Evolutionary conservation across 1,140 invertebrate genomes (phyloP).

Genomic region (Drosophila parvula): DNA sequence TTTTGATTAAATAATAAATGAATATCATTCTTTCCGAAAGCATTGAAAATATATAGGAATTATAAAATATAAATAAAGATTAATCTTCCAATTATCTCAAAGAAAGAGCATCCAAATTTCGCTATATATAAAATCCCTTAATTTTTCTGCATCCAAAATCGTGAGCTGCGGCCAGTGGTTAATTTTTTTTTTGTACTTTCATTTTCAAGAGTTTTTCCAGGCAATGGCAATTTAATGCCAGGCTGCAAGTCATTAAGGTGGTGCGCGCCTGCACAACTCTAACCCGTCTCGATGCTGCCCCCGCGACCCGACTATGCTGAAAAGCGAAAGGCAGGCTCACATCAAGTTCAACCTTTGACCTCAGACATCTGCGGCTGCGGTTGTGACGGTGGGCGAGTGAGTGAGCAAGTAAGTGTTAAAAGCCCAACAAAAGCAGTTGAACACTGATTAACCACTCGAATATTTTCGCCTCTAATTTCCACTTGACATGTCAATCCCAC

Average conservation of each 20-base stretch:
- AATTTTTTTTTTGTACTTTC: conserved; percentile 43
- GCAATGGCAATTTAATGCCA: conserved; percentile 44
- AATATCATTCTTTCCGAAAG: too few relatives aligned
- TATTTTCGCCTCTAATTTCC: conserved; percentile 47
- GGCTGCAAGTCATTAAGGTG: conserved; percentile 53
- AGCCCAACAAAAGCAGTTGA: conserved; percentile 18
- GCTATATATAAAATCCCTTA: neutral
- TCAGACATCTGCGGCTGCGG: conserved; percentile 6
- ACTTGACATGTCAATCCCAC: conserved; percentile 55
- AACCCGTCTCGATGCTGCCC: conserved; percentile 26
- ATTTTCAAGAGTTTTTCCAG: conserved; percentile 52
- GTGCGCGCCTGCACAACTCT: conserved; percentile 45
- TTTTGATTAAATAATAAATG: too few relatives aligned
- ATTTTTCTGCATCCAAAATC: conserved; percentile 43
- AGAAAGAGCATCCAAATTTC: conserved; percentile 31
- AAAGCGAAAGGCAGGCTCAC: conserved; percentile 59
- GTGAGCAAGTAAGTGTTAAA: conserved; percentile 24
- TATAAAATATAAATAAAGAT: neutral
- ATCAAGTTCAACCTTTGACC: conserved; percentile 63
- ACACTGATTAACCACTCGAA: conserved; percentile 46
- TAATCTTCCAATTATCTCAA: neutral
- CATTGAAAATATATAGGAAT: too few relatives aligned
- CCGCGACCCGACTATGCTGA: conserved; percentile 28
- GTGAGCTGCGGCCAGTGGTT: conserved; percentile 46
- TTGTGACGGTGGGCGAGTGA: neutral